Evolutionary conservation across 2,797 vertebrate genomes (phyloP).

Genomic region (Galaxias olidus): DNA sequence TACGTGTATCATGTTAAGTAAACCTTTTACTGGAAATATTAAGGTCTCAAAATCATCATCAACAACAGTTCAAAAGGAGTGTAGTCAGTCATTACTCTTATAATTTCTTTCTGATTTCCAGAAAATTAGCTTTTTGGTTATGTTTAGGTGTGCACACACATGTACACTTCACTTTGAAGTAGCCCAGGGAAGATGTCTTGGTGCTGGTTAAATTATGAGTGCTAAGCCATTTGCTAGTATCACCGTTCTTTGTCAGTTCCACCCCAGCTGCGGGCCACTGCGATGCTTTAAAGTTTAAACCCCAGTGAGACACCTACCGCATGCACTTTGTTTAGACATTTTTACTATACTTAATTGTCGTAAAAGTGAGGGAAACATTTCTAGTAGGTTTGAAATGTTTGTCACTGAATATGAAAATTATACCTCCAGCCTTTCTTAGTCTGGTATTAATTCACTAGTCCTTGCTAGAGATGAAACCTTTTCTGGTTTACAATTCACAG

Average conservation of each 20-base stretch:
- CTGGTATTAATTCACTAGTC: no score
- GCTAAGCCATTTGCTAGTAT: conserved; percentile 6
- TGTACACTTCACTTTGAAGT: background rate
- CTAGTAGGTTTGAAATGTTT: background rate
- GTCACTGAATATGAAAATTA: background rate
- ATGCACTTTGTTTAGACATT: no score
- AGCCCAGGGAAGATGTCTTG: background rate
- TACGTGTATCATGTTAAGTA: no score
- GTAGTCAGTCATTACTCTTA: no score
- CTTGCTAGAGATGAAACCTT: no score
- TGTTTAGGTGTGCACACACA: background rate
- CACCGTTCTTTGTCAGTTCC: background rate
- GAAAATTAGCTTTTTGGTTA: background rate
- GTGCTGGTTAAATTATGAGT: background rate
- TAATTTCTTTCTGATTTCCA: background rate
- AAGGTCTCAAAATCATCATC: no score
- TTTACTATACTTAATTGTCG: no score
- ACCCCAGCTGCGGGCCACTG: background rate
- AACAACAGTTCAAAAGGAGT: no score
- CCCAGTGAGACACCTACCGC: background rate
- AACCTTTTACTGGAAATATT: no score
- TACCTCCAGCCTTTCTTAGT: background rate
- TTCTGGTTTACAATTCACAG: background rate
- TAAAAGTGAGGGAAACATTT: no score
- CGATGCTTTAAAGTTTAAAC: background rate